Conservation (phyloP, 2,888 invertebrate species). For the Lymantria dispar region DNA sequence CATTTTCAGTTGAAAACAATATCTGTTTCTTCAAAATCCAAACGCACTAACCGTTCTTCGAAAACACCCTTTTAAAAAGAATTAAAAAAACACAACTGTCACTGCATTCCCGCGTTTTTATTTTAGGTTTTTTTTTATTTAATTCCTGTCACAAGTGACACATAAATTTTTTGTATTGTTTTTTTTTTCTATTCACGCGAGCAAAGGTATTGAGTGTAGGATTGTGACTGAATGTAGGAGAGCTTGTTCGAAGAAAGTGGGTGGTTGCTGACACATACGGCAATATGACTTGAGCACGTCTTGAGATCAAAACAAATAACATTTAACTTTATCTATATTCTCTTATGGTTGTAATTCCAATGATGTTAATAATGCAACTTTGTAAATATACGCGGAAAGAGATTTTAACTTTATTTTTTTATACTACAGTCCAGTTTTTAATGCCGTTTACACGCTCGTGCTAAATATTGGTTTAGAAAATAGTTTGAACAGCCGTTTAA, state of each 20-base stretch:
- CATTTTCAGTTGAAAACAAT: constrained; percentile 11
- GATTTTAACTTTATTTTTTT: background rate
- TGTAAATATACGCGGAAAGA: background rate
- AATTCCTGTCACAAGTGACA: constrained; percentile 5
- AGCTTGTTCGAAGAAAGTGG: constrained; percentile 29
- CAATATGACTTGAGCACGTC: constrained; percentile 4
- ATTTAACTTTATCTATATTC: background rate
- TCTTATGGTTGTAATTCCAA: background rate
- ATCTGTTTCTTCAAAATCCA: constrained; percentile 11
- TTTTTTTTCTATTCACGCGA: constrained; percentile 16
- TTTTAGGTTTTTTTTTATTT: constrained; percentile 17
- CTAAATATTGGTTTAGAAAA: constrained; percentile 34
- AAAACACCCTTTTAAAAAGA: constrained; percentile 2
- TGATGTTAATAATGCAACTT: background rate
- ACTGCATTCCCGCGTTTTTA: constrained; percentile 35
- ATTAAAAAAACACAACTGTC: constrained; percentile 24
- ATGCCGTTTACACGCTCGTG: constrained; percentile 5
- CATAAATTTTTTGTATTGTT: background rate
- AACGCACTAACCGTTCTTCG: constrained; percentile 9
- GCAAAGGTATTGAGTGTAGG: constrained; percentile 8
- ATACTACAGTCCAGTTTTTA: constrained; percentile 1
- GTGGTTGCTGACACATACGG: constrained; percentile 27
- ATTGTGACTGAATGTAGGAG: constrained; percentile 8
- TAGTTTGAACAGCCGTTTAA: constrained; percentile 19
- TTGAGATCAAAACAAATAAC: constrained; percentile 1